Conservation (phyloP, 2,113 vertebrate genomes). For the Ramphastos sulfuratus region DNA sequence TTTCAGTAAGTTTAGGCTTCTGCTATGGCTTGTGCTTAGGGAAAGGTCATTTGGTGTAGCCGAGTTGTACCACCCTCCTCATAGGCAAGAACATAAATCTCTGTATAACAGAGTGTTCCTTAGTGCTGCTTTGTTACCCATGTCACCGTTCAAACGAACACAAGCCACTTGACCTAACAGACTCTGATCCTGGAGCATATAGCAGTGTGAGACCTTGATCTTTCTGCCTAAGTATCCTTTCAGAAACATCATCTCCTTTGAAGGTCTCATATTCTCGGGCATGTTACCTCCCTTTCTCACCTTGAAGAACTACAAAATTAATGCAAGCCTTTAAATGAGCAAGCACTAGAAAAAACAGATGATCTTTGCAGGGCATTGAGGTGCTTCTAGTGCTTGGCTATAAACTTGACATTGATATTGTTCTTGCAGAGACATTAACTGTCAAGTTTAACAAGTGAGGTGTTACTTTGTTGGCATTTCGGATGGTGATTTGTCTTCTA, state of each 20-base stretch:
- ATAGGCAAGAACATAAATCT: slow-evolving; percentile 6
- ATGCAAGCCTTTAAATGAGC: not conserved
- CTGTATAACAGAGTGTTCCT: not conserved
- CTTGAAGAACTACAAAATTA: slow-evolving; percentile 22
- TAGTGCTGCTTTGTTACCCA: slow-evolving; percentile 54
- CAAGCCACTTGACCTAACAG: slow-evolving; percentile 58
- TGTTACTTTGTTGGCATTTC: not conserved
- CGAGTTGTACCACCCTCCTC: not conserved
- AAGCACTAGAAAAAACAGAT: not conserved
- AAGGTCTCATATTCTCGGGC: slow-evolving; percentile 9
- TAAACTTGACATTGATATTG: not conserved
- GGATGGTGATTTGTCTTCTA: not conserved
- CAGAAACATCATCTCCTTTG: slow-evolving; percentile 9
- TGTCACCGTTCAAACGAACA: slow-evolving; percentile 54
- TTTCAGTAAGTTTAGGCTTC: not conserved
- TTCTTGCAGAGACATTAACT: not conserved
- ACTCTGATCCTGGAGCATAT: not conserved
- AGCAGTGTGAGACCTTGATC: slow-evolving; percentile 36
- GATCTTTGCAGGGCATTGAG: not conserved
- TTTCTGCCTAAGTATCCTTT: not conserved
- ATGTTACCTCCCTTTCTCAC: slow-evolving; percentile 31
- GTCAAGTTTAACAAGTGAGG: not conserved
- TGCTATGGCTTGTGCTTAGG: not conserved
- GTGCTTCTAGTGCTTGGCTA: not conserved
- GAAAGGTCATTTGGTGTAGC: not conserved